Conservation (phyloP, 2,797 vertebrate species). For the Cetoscarus ocellatus region DNA sequence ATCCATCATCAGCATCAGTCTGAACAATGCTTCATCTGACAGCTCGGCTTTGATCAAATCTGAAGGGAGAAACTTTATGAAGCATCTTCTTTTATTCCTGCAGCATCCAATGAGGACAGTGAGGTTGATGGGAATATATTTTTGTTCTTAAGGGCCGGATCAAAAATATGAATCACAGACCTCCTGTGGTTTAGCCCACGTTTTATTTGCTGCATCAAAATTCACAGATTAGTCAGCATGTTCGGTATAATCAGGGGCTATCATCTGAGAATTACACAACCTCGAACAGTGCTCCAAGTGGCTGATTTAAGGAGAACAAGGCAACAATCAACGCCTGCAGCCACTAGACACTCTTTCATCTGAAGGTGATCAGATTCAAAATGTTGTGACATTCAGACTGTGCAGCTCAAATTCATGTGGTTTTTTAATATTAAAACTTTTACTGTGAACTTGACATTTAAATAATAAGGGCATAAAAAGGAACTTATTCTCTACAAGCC, state of each 20-base stretch:
- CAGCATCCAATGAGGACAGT: conserved; percentile 28
- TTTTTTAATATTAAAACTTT: too few relatives aligned
- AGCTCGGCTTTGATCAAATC: conserved; percentile 47
- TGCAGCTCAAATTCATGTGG: too few relatives aligned
- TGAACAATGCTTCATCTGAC: conserved; percentile 60
- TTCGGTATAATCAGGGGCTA: not conserved
- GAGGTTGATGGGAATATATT: conserved; percentile 11
- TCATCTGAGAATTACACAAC: not conserved
- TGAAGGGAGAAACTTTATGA: conserved; percentile 15
- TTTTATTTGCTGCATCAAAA: conserved; percentile 2
- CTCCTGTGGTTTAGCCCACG: conserved; percentile 37
- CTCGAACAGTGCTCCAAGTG: too few relatives aligned
- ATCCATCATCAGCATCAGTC: conserved; percentile 40
- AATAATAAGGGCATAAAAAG: too few relatives aligned
- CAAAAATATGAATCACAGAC: conserved; percentile 39
- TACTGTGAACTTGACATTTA: too few relatives aligned
- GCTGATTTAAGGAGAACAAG: too few relatives aligned
- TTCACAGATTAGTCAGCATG: not conserved
- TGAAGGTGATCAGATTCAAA: too few relatives aligned
- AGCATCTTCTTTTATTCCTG: conserved; percentile 38
- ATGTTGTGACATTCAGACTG: too few relatives aligned
- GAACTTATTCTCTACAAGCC: too few relatives aligned
- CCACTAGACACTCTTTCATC: too few relatives aligned
- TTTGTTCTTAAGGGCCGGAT: conserved; percentile 22
- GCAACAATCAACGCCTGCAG: too few relatives aligned